Evolutionary conservation across 2,797 vertebrate genomes (phyloP).

Genomic region (Cuculus canorus): DNA sequence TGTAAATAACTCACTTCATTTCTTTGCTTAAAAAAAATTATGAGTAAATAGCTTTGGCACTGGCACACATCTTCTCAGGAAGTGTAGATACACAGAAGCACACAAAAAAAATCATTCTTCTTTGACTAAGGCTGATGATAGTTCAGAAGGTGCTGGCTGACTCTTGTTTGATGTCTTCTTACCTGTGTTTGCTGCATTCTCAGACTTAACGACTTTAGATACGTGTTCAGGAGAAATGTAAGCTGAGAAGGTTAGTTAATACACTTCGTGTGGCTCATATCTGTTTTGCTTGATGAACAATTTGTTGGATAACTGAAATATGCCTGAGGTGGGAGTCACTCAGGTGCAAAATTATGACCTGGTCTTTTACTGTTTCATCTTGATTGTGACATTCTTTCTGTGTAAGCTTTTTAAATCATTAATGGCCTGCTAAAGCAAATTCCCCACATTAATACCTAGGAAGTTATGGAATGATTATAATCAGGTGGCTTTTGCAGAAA

Average conservation of each 20-base stretch:
- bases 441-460: neutral
- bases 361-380: neutral
- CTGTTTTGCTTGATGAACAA: neutral
- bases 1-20: neutral
- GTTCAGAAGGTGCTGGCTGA: neutral
- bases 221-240: neutral
- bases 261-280: neutral
- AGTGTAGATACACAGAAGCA: neutral
- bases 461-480: neutral
- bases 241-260: neutral
- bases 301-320: neutral
- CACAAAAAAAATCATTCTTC: neutral
- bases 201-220: neutral
- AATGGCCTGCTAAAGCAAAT: neutral
- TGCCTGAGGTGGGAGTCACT: neutral
- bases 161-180: neutral
- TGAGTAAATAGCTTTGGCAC: neutral
- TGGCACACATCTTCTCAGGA: neutral
- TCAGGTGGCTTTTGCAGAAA: neutral
- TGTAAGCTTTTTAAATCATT: neutral
- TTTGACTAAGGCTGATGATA: neutral
- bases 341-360: neutral
- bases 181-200: neutral
- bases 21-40: neutral
- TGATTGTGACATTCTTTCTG: neutral